phyloP scores from a whole-genome alignment of 2,113 vertebrate species.

The Hyperopisus bebe region DNA sequence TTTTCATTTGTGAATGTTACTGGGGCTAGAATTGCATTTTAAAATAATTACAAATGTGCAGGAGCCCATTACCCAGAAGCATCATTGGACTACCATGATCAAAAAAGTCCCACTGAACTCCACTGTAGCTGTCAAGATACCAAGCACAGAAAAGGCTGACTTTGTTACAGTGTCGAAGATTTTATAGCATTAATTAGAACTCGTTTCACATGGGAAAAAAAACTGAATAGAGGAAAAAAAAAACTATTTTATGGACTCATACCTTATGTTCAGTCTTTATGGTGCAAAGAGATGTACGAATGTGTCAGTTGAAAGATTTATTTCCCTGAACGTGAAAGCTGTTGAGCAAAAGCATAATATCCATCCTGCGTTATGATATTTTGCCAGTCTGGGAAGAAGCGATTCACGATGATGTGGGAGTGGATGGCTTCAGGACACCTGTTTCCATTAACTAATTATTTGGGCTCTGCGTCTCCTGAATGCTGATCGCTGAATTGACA shows the following conservation, averaged over 20 bases:
- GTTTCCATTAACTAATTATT: not conserved
- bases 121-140: not conserved
- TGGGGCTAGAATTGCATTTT: not conserved
- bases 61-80: not conserved
- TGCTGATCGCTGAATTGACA: not conserved
- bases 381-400: not conserved
- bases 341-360: slow-evolving; percentile 1
- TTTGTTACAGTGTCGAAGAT: not conserved
- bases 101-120: not conserved
- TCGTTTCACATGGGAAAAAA: not conserved
- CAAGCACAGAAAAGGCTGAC: slow-evolving; percentile 1
- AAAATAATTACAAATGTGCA: not conserved
- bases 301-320: slow-evolving; percentile 7
- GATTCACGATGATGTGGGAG: not conserved
- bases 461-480: not conserved
- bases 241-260: slow-evolving; percentile 14
- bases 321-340: not conserved
- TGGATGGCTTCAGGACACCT: not conserved
- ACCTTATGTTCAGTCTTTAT: slow-evolving; percentile 10
- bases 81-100: not conserved
- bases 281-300: not conserved
- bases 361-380: not conserved
- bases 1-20: not conserved
- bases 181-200: slow-evolving; percentile 4
- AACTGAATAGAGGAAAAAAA: not conserved